Evolutionary conservation across 2,797 vertebrate species (phyloP), one percentile per base, ranked within the genome.

Genomic region (Apogon talboti): DNA sequence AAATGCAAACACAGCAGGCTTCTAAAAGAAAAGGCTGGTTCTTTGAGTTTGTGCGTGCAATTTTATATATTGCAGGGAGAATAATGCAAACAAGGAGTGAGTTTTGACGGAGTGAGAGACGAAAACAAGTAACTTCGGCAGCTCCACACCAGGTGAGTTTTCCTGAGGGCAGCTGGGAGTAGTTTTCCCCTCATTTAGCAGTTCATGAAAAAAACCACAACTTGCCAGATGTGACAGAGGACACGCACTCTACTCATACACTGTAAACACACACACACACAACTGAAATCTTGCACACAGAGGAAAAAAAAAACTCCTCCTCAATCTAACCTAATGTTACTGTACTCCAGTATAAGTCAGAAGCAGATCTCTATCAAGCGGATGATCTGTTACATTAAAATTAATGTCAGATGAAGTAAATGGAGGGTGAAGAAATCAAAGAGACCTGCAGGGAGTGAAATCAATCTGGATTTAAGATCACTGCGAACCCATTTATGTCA

Each of bases 141-240:
- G 43, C 46, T 48, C 55, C 37, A 19, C 58, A 78, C 82, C 86
- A 89, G 87, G 86, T 93, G 89, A 91, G 83, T 64, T 73, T 78
- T 78, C 81, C 78, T 69, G 54, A 56, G 59, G 61, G 79, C 90
- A 91, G 84, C 87, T 91, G 85, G 73, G 85, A 93, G 84, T 83
- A 86, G 88, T 91, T 92, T 90, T 78, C 85, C 80, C 84, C 67
- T 75, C 73, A 83, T 89, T 87, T 90, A 90, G 78, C 89, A 86
- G 83, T 70, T 84, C 80, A 79, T 87, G 78, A 89, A 91, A 90
- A 72, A 83, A 89, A 61, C 66, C 79, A 80, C 89, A 89, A 66
- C 71, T 81, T 79, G 78, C 88, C 91, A 92, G 85, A 90, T 91
- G 90, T 87, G 84, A 87, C 82, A 81, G 82, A 82, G 81, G 76